Conservation (phyloP, 1,140 invertebrate species). For the Drosophila santomea region DNA sequence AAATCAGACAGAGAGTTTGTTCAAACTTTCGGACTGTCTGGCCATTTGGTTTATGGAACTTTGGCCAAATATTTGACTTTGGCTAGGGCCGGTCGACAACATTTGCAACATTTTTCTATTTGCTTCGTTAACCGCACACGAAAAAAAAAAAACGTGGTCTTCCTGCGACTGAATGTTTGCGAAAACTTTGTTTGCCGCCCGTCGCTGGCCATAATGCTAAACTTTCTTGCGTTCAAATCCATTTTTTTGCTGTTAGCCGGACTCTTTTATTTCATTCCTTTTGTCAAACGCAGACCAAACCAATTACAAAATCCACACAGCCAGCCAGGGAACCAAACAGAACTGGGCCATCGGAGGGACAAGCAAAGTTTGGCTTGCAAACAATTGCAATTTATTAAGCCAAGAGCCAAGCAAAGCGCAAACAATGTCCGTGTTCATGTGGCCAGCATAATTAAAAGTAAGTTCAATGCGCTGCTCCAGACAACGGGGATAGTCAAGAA, state of each 20-base stretch:
- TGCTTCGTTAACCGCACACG: constrained; percentile 79
- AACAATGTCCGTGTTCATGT: constrained; percentile 73
- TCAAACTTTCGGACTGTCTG: constrained; percentile 24
- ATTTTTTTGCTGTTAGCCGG: constrained; percentile 15
- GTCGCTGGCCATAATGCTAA: constrained; percentile 72
- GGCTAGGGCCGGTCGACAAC: constrained; percentile 23
- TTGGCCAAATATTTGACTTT: constrained; percentile 64
- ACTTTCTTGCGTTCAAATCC: constrained; percentile 60
- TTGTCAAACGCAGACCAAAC: constrained; percentile 80
- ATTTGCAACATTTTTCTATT: constrained; percentile 69
- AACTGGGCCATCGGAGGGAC: constrained; percentile 48
- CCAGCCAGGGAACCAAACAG: constrained; percentile 32
- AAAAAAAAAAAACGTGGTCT: constrained; percentile 22
- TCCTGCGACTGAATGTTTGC: constrained; percentile 67
- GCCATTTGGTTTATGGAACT: constrained; percentile 69
- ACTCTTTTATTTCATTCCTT: constrained; percentile 46
- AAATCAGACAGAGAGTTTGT: constrained; percentile 43
- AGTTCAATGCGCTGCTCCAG: constrained; percentile 71
- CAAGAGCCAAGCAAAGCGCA: constrained; percentile 63
- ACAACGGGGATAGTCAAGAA: constrained; percentile 5
- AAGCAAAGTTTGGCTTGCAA: constrained; percentile 73
- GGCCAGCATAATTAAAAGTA: constrained; percentile 76
- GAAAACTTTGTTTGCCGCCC: constrained; percentile 69
- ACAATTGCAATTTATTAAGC: constrained; percentile 83
- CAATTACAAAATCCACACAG: constrained; percentile 72